phyloP scores from a whole-genome alignment of 2,888 invertebrate species.

The Sphecodes monilicornis region DNA sequence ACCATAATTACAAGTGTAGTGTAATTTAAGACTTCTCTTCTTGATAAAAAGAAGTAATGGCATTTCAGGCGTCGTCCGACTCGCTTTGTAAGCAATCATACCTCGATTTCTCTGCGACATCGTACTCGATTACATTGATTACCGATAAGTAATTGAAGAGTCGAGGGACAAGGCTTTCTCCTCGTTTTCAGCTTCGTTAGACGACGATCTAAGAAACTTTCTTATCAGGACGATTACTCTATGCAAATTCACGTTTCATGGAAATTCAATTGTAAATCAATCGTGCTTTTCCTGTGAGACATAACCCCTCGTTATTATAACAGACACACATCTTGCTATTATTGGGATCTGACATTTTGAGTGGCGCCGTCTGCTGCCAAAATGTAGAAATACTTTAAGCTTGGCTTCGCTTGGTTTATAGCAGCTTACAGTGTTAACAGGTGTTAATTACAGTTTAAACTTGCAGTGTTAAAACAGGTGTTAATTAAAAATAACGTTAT shows the following conservation, averaged over 20 bases:
- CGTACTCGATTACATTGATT: constrained; percentile 8
- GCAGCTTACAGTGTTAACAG: too few relatives aligned
- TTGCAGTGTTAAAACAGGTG: too few relatives aligned
- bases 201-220: constrained; percentile 29
- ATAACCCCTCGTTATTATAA: neutral
- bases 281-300: neutral
- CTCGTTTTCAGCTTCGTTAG: constrained; percentile 48
- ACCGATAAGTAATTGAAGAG: constrained; percentile 18
- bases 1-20: neutral
- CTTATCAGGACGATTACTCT: constrained; percentile 13
- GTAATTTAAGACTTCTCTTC: neutral
- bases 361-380: too few relatives aligned
- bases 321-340: neutral
- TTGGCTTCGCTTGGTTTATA: too few relatives aligned
- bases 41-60: neutral
- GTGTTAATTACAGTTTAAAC: too few relatives aligned
- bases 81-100: neutral
- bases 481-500: too few relatives aligned
- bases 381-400: too few relatives aligned
- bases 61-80: neutral
- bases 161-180: constrained; percentile 58
- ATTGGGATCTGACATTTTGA: too few relatives aligned
- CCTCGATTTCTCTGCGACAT: constrained; percentile 27
- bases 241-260: neutral
- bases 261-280: neutral